phyloP scores from a whole-genome alignment of 2,888 invertebrate species.

The Spatulosminthurus flaviceps region DNA sequence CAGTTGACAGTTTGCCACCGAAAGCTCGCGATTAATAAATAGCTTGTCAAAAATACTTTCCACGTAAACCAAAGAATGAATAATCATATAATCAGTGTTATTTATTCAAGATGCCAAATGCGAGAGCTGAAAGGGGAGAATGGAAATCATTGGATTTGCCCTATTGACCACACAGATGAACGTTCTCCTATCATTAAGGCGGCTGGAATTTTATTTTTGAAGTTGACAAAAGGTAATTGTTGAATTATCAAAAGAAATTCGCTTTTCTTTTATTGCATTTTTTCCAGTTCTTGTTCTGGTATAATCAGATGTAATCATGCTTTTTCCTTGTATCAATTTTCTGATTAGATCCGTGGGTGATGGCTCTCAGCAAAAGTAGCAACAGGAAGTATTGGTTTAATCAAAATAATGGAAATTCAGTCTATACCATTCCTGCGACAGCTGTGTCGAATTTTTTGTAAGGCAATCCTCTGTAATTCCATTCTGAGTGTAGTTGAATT shows the following conservation, averaged over 20 bases:
- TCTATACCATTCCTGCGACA: conserved; percentile 47
- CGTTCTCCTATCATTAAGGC: conserved; percentile 53
- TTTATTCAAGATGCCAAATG: conserved; percentile 47
- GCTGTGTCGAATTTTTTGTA: conserved; percentile 57
- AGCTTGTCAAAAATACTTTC: too few relatives aligned
- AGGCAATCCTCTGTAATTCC: too few relatives aligned
- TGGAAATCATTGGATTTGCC: conserved; percentile 50
- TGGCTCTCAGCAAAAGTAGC: conserved; percentile 51
- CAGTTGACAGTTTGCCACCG: too few relatives aligned
- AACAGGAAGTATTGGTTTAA: conserved; percentile 58
- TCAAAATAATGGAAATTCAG: conserved; percentile 39
- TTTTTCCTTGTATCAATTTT: conserved; percentile 7
- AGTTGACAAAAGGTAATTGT: conserved; percentile 57
- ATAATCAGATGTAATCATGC: not conserved
- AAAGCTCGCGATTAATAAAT: too few relatives aligned
- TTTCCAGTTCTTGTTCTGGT: not conserved
- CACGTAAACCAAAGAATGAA: too few relatives aligned
- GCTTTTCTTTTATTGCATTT: not conserved
- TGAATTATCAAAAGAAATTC: not conserved
- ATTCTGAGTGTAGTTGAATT: too few relatives aligned
- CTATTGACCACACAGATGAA: conserved; percentile 56
- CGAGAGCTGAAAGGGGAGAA: conserved; percentile 43
- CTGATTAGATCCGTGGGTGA: conserved; percentile 59
- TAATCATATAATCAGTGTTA: not conserved
- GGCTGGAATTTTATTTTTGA: conserved; percentile 57